phyloP scores from a whole-genome alignment of 30 jellyfish, hydroid and myxozoan species.

The Turritopsis rubra region DNA sequence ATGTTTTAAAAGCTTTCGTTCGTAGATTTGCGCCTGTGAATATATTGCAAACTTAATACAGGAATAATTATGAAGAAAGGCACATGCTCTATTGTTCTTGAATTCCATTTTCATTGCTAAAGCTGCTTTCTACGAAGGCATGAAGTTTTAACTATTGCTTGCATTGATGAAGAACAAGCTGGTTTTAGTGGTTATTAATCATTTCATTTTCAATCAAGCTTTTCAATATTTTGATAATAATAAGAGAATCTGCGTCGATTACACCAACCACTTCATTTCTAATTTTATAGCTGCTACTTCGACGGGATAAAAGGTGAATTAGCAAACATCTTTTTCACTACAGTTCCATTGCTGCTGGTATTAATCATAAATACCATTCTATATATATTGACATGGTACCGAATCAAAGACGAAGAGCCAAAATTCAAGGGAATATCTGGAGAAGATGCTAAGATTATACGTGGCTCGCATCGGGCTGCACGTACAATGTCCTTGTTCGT shows the following conservation, averaged over 20 bases:
- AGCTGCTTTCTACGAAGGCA: too few relatives aligned
- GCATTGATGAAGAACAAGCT: too few relatives aligned
- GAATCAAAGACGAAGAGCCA: constrained; percentile 16
- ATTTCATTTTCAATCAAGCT: background rate
- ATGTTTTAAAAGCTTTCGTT: too few relatives aligned
- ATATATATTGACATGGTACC: constrained; percentile 17
- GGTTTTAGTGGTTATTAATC: too few relatives aligned
- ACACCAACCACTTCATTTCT: background rate
- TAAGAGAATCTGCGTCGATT: too few relatives aligned
- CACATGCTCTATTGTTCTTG: too few relatives aligned
- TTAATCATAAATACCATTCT: constrained; percentile 1
- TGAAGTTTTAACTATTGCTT: too few relatives aligned
- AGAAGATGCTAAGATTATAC: background rate
- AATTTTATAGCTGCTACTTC: constrained; percentile 10
- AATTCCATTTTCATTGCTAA: too few relatives aligned
- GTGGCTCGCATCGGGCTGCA: constrained; percentile 27
- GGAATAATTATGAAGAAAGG: too few relatives aligned
- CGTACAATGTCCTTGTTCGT: constrained; percentile 15
- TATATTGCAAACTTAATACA: too few relatives aligned
- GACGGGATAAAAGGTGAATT: constrained; percentile 22
- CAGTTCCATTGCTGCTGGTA: constrained; percentile 7
- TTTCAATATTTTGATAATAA: too few relatives aligned
- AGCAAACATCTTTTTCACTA: constrained; percentile 18
- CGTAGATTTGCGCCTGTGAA: too few relatives aligned
- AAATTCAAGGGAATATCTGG: constrained; percentile 8